Evolutionary conservation across 2,113 vertebrate genomes (phyloP), one percentile per base, ranked within the genome.

Genomic region (Cyrtonyx montezumae): DNA sequence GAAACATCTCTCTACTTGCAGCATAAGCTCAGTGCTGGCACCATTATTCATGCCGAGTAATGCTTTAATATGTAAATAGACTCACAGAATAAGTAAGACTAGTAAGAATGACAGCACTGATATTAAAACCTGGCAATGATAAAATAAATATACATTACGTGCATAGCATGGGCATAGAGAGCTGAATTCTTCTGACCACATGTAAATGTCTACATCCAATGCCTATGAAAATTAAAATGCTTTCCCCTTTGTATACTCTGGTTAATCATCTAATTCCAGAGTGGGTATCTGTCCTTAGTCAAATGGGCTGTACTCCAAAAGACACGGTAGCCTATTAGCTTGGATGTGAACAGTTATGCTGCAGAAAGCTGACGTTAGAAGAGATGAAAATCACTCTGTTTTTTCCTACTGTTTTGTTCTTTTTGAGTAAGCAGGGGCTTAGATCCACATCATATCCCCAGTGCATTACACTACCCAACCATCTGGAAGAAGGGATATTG

Each of bases 31-130:
- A 56, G 70, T 71, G 48, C 66, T 94, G 83, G 66, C 77, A 87
- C 69, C 83, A 58, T 90, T 93, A 86, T 62, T 96, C 88, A 88
- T 32, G 74, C 80, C 82, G 86, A 90, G 62, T 82, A 91, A 96
- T 88, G 76, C 51, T 79, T 96, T 74, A 77, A 81, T 85, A 96
- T 89, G 87, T 73, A 94, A 94, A 95, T 48, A 87, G n/a, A 81
- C 58, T 90, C 30, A 69, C 28, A 61, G 58, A 86, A 48, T 76
- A 90, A 92, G 43, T 36, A 62, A 79, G 61, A 81, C 74, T 40
- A 62, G 48, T 79, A 53, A 90, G 70, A 80, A 90, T 91, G 90
- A 92, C 62, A 87, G 66, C 86, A 91, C 66, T 73, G 80, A 23
- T 66, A 86, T 42, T 76, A 56, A 12, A 76, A 28, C 23, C 40